A percentile compares a stretch with the other conserved stretches of the same genome.
phyloP scores from a whole-genome alignment of 2,113 vertebrate species.

The Thamnophis sirtalis region DNA sequence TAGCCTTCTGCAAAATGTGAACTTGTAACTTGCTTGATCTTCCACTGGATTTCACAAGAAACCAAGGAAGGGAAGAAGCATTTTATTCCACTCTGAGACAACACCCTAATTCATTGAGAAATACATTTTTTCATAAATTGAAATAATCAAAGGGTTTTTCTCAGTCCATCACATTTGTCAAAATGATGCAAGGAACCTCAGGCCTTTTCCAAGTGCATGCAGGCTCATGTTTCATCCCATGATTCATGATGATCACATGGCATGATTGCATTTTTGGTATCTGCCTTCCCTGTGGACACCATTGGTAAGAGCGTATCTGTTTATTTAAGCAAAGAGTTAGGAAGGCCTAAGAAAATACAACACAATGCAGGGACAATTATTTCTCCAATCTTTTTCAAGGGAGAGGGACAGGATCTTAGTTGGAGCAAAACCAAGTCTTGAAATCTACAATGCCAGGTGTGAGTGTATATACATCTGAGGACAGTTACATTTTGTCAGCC shows the following conservation, averaged over 20 bases:
- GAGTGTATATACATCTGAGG: not conserved
- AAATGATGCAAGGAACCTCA: not conserved
- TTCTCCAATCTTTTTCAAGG: not conserved
- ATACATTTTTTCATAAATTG: not conserved
- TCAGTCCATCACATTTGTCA: not conserved
- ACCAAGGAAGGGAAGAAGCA: not conserved
- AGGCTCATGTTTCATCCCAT: not conserved
- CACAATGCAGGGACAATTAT: not conserved
- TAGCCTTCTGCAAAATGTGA: not conserved
- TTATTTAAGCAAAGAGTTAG: not conserved
- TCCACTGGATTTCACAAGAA: not conserved
- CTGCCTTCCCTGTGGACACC: not conserved
- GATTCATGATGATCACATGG: not conserved
- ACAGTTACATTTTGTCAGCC: not conserved
- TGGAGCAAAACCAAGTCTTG: not conserved
- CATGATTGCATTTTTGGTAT: not conserved
- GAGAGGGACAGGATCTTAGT: not conserved
- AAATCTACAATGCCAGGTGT: not conserved
- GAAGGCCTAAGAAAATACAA: not conserved
- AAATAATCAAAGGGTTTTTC: not conserved
- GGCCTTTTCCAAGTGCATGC: not conserved
- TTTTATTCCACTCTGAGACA: not conserved
- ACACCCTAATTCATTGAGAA: not conserved
- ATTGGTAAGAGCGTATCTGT: not conserved
- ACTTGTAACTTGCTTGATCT: not conserved